Evolutionary conservation across 2,888 invertebrate species (phyloP).

Genomic region (Acanthosepion lycidas): DNA sequence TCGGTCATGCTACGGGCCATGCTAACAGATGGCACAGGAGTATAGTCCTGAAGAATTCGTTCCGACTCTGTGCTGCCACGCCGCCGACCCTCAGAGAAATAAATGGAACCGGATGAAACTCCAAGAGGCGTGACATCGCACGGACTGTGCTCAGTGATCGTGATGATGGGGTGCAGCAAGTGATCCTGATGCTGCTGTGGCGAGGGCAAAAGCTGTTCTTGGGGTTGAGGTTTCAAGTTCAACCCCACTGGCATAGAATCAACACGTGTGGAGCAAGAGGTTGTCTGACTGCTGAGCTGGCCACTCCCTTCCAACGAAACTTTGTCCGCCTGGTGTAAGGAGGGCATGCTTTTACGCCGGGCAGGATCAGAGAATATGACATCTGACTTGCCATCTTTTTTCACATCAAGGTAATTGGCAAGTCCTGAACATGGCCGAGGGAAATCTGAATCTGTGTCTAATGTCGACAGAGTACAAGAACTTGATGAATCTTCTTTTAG

Average conservation of each 20-base stretch:
- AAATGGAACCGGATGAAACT: slow-evolving; percentile 53
- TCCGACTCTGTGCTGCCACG: slow-evolving; percentile 81
- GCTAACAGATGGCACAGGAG: slow-evolving; percentile 24
- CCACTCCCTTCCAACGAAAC: slow-evolving; percentile 63
- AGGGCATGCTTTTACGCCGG: slow-evolving; percentile 97
- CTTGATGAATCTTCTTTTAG: slow-evolving; percentile 56
- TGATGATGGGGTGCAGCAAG: slow-evolving; percentile 85
- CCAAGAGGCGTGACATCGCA: slow-evolving; percentile 58
- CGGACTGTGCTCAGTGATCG: slow-evolving; percentile 96
- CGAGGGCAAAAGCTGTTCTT: slow-evolving; percentile 24
- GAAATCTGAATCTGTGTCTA: slow-evolving; percentile 53
- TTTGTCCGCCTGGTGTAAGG: slow-evolving; percentile 77
- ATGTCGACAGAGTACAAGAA: slow-evolving; percentile 54
- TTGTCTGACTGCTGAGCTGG: slow-evolving; percentile 65
- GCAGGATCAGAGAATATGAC: slow-evolving; percentile 77
- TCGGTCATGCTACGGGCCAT: slow-evolving; percentile 71
- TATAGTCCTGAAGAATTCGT: slow-evolving; percentile 72
- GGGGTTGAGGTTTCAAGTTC: slow-evolving; percentile 38
- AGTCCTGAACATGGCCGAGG: slow-evolving; percentile 57
- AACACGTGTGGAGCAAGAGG: slow-evolving; percentile 62
- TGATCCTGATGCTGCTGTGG: slow-evolving; percentile 45
- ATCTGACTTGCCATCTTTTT: slow-evolving; percentile 42
- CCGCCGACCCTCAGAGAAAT: slow-evolving; percentile 77
- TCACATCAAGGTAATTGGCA: slow-evolving; percentile 50
- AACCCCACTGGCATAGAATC: slow-evolving; percentile 51